Percentiles rank a stretch among this genome's conserved stretches.
Conservation (phyloP, 2,113 vertebrate genomes). For the Leucopsar rothschildi region DNA sequence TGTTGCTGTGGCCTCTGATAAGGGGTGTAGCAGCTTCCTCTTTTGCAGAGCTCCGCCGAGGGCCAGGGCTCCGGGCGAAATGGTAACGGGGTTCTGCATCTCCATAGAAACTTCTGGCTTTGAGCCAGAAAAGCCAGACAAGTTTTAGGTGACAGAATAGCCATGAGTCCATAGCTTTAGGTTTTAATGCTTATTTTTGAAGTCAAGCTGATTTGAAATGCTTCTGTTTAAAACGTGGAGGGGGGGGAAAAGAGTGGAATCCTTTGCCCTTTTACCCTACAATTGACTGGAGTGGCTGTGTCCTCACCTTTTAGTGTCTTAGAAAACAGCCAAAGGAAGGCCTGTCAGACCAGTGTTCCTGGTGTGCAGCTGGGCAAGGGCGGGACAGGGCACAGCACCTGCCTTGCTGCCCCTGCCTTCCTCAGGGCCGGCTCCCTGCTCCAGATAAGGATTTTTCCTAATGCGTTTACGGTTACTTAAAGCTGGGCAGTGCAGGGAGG, state of each 20-base stretch:
- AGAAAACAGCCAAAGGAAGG: neutral
- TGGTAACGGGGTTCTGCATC: neutral
- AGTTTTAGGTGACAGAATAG: neutral
- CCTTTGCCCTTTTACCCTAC: accelerated
- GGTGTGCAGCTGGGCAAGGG: neutral
- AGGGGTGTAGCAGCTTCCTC: neutral
- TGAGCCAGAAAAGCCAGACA: neutral
- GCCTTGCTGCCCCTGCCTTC: neutral
- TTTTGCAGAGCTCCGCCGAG: neutral
- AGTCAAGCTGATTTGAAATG: neutral
- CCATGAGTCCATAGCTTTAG: accelerated
- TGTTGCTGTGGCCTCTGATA: neutral
- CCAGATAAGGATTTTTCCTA: neutral
- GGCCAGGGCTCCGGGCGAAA: too few species aligned
- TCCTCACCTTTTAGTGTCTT: neutral
- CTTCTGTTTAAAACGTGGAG: neutral
- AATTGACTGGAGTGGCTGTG: neutral
- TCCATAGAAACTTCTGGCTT: neutral
- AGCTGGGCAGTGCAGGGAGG: neutral
- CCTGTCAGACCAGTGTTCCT: neutral
- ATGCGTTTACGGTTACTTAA: neutral
- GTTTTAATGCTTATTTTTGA: neutral
- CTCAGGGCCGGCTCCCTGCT: neutral
- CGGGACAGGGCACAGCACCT: neutral
- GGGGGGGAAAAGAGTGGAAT: neutral